Evolutionary conservation across 53 echinoderm and acorn worm species (phyloP), one percentile per base, ranked within the genome.

Genomic region (Luidia sarsii): DNA sequence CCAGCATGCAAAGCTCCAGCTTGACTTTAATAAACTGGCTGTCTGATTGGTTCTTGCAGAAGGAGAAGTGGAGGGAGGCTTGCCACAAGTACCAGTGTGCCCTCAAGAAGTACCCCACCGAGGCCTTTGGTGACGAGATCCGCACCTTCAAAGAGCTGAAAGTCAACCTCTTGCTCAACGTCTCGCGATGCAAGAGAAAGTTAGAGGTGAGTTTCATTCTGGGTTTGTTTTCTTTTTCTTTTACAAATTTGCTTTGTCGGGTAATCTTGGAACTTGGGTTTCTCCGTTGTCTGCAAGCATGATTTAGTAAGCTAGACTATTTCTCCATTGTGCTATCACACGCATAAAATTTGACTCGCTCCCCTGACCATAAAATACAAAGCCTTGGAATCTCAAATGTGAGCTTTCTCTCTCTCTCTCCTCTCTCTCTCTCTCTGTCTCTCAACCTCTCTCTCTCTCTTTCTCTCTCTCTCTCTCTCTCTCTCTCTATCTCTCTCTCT

Each of bases 71-170:
- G 92, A 81, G 89, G 27, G 97, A 96, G 48, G 97, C 97, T 27
- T 93, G 97, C 55, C 93, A 96, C 66, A 93, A 93, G 50, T 96
- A 96, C 82, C 97, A 93, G 89, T 93, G 93, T 80, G 97, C 97
- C 13, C 88, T 96, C 67, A 96, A 91, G 89, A 96, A 96, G 73
- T 96, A 86, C 56, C 97, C 97, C 5, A 84, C 91, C 3, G 93
- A 96, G 67, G 91, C 91, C 9, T 87, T 93, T 28, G 97, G 97
- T n/a, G 97, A 96, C 49, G 93, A 96, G 73, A 89, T 94, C 59
- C 80, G 93, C 0, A 96, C 93, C 54, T 96, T 94, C 83, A 96
- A 93, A 81, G 97, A 96, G 48, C 81, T 96, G 56, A 93, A 93
- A 73, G 92, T 92, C 46, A 96, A 96, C 81, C 82, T 96, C 49